These are phyloP conservation scores for Melanaphis sacchari DNA, from an alignment of 1,140 invertebrate species.

Conservation along the genomic window DNA sequence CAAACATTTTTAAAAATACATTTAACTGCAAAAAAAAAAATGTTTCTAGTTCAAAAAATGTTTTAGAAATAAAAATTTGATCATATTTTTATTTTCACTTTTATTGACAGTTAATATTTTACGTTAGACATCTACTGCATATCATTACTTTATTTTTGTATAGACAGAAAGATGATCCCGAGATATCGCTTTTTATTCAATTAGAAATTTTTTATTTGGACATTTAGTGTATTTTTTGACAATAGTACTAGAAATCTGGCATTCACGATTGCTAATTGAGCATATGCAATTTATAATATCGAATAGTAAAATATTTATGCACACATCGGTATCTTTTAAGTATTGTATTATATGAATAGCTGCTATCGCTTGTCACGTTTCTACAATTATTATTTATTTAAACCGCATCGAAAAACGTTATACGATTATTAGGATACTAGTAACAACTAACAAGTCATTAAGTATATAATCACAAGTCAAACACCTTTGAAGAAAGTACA, in stretches of 20 bases:
- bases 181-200: constrained; percentile 17
- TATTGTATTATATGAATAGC: not conserved
- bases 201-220: constrained; percentile 15
- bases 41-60: not conserved
- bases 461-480: not conserved
- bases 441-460: not conserved
- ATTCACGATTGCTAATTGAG: not conserved
- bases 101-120: constrained; percentile 1
- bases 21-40: not conserved
- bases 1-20: not conserved
- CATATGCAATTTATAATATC: constrained; percentile 18
- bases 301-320: constrained; percentile 25
- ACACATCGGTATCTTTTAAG: not conserved
- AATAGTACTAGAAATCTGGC: constrained; percentile 20
- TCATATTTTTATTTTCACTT: constrained; percentile 15
- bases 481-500: not conserved
- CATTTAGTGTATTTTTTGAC: not conserved
- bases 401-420: constrained; percentile 23
- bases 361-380: constrained; percentile 28
- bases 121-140: not conserved
- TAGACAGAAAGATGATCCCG: not conserved
- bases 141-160: not conserved
- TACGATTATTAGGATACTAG: not conserved
- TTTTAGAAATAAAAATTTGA: not conserved
- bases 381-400: constrained; percentile 44